Evolutionary conservation across 2,888 invertebrate species (phyloP), one percentile per base, ranked within the genome.

Genomic region (Andrena fulva): DNA sequence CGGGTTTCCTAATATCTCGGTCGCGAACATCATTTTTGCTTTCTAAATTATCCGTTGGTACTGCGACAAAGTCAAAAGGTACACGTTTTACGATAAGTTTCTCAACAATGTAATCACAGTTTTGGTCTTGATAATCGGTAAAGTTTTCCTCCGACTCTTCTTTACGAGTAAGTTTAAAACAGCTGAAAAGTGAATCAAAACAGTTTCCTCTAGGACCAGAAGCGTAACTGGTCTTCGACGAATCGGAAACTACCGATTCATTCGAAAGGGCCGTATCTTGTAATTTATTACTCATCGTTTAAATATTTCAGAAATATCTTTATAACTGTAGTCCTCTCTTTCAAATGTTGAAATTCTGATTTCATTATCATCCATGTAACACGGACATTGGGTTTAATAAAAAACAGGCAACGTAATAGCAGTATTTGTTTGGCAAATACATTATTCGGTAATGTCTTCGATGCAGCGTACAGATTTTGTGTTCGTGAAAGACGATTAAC

Each of bases 21-120:
- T 8, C 2, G 27, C 8, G n/a, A 16, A 50, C 24, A 2, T 16
- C 31, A 24, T 5, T 70, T 24, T 33, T 29, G 10, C 6, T 48
- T 3, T 77, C 16, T 16, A 8, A 54, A 6, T 12, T 1, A 2
- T 50, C 10, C 27, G 48, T 2, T 12, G 76, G 12, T 33, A 80
- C 86, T 5, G 82, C 84, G 29, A 89, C 87, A 2, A 90, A 56
- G 24, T 77, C 66, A 27, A 89, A 73, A 31, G 90, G 91, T 24
- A 91, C 86, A 7, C 85, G 86, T 73, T 89, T 90, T 16, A 91
- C 85, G 2, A 89, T 73, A 8, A 91, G 87, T 78, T 91, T 91
- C 69, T 91, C 91, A 8, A 91, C 88, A 5, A 91, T 81, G 12
- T 90, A 91, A 67, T 91, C 91, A 52, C 75, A 89, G 8, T 88